Evolutionary conservation across 2,113 vertebrate species (phyloP), one percentile per base, ranked within the genome.

Genomic region (Callochromis pleurospilus): DNA sequence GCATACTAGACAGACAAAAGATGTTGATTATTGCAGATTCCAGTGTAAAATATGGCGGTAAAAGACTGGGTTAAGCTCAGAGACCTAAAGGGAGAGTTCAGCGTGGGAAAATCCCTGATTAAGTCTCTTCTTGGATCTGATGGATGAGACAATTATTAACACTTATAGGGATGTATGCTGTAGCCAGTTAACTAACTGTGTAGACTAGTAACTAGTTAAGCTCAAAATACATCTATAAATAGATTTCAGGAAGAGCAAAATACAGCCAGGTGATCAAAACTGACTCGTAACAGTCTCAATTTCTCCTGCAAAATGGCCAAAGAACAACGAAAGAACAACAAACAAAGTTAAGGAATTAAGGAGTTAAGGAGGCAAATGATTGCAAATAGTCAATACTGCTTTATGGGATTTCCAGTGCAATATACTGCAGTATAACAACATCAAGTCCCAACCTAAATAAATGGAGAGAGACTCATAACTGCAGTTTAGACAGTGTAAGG

Each of bases 1-100:
- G 42, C 79, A 77, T 6, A 40, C 17, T 13, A 84, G 77, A 81
- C 36, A 80, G 77, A 84, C 26, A 82, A 79, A 85, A 89, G n/a
- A 92, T 85, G 82, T 79, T 79, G 49, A 88, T 89, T 62, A 82
- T 58, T 73, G 82, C 38, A 81, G 56, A 90, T 85, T 91, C 26
- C 9, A 73, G 53, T 56, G 40, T 79, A 75, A 82, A 86, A 68
- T 75, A 54, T 90, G 70, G 40, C 11, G 15, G 79, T 56, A 62
- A 49, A 75, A n/a, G 3, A 38, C 47, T 75, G 21, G 5, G 31
- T 51, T 51, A 12, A 24, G 45, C 42, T 54, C 65, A 75, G 42
- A 15, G 82, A 11, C 15, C 19, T 73, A 13, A 49, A 81, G 14
- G 26, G 21, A 56, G 6, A 60, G 83, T 36, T 75, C 6, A 77